phyloP scores from a whole-genome alignment of 1,140 invertebrate species.

The Ditylenchus dipsaci region DNA sequence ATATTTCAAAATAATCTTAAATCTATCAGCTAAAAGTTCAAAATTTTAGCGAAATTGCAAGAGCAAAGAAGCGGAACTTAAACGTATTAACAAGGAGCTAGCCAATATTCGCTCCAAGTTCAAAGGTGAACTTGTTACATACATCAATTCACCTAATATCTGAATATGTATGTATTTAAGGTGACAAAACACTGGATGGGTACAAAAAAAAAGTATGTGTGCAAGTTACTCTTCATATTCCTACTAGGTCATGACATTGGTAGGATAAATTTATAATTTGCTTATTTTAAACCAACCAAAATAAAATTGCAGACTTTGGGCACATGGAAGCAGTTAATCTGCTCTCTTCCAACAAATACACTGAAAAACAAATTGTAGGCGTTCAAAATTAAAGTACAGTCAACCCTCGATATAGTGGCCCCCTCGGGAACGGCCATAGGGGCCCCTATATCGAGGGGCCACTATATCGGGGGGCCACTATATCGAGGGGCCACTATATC shows the following conservation, averaged over 20 bases:
- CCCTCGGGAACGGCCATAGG: no score
- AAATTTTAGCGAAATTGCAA: constrained; percentile 79
- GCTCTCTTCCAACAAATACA: constrained; percentile 99
- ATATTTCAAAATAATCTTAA: no score
- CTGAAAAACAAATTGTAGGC: constrained; percentile 99
- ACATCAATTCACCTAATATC: not conserved
- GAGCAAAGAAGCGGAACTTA: constrained; percentile 99
- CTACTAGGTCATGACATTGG: constrained; percentile 91
- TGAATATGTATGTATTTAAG: constrained; percentile 53
- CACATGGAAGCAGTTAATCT: constrained; percentile 99
- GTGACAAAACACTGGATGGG: constrained; percentile 97
- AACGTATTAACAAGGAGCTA: constrained; percentile 98
- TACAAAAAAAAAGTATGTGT: constrained; percentile 99
- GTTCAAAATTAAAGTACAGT: not conserved
- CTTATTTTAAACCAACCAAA: no score
- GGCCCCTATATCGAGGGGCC: no score
- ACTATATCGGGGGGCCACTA: no score
- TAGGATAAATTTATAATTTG: no score
- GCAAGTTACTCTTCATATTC: constrained; percentile 98
- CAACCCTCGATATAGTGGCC: no score
- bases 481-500: no score
- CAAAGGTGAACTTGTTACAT: constrained; percentile 68
- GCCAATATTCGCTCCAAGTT: constrained; percentile 99
- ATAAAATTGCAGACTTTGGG: constrained; percentile 76
- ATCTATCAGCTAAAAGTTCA: no score